Base-by-base conservation (phyloP, 2,113 vertebrate species). In the Chrysemys picta region DNA sequence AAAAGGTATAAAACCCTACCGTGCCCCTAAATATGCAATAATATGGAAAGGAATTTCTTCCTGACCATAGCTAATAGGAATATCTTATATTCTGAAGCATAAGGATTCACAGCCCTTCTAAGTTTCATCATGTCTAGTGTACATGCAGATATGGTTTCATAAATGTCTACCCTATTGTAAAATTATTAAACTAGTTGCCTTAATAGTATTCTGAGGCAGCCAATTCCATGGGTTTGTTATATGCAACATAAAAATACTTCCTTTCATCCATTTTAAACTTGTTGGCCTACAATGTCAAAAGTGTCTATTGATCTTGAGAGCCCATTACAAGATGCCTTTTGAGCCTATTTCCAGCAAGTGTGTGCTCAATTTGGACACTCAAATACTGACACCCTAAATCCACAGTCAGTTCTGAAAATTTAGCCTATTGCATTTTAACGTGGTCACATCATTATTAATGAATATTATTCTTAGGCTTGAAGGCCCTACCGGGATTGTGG, bases 291-390 rank as follows among this genome's bases (percentile, higher is more conserved):
- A 88, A 78, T 31, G 89, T 82, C 1, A 3, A 56, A 91, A 78
- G 52, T 62, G 1, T 65, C 59, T 57, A 56, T 85, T 89, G 82
- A 8, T 5, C 87, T 84, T 84, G 22, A 38, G 29, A 56, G 31
- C 19, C 85, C 59, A 47, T 53, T 83, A 75, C 3, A 94, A 95
- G 93, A 84, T 54, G 72, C 72, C 45, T 50, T 42, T n/a, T 52
- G 47, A 72, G 89, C 91, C 6, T 88, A 87, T 88, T 91, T 92
- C 22, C 47, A 50, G 90, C 57, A 65, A 89, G 35, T 78, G 82
- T 72, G 10, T 82, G 82, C 94, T 91, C 53, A 47, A 27, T 84
- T 94, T 83, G 72, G 90, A 85, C 82, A 89, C 11, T 92, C 94
- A 7, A 25, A 47, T 65, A n/a, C 57, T 75, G 53, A 91, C 38